Evolutionary conservation across 2,888 invertebrate genomes (phyloP).

Genomic region (Lycaena phlaeas): DNA sequence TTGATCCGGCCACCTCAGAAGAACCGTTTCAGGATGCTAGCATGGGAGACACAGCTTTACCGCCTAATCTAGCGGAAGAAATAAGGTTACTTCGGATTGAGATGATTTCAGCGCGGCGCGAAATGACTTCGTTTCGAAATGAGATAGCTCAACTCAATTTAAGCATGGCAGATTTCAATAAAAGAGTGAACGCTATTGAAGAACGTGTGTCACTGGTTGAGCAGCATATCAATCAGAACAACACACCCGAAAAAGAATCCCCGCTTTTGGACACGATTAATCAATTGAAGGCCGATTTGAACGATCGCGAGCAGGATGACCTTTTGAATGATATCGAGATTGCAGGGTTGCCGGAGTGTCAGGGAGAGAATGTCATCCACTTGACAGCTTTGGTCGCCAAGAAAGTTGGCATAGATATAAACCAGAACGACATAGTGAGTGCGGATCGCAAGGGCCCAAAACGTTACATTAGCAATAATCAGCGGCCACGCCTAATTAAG

Average conservation of each 20-base stretch:
- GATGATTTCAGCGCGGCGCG: not conserved
- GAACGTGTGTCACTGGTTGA: conserved; percentile 13
- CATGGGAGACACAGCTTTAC: not conserved
- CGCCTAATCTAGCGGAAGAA: not conserved
- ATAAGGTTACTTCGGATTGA: not conserved
- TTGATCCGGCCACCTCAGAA: not conserved
- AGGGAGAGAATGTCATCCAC: not conserved
- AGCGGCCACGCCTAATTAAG: conserved; percentile 14
- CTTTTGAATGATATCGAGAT: not conserved
- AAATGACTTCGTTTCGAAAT: not conserved
- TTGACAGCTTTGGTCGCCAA: not conserved
- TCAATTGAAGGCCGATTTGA: not conserved
- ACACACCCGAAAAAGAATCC: not conserved
- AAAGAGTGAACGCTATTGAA: conserved; percentile 19
- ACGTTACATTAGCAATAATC: not conserved
- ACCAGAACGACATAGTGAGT: conserved; percentile 13
- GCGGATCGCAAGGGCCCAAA: conserved; percentile 10
- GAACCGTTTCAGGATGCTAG: not conserved
- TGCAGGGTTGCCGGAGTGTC: not conserved
- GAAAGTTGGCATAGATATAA: not conserved
- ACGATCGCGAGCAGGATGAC: not conserved
- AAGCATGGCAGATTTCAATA: conserved; percentile 19
- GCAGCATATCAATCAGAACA: not conserved
- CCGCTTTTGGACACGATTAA: not conserved
- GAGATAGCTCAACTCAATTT: not conserved